Percentiles rank a stretch among this genome's conserved stretches.
These are phyloP conservation scores for Bovichtus variegatus DNA, from an alignment of 2,797 vertebrate genomes.

Conservation along the genomic window DNA sequence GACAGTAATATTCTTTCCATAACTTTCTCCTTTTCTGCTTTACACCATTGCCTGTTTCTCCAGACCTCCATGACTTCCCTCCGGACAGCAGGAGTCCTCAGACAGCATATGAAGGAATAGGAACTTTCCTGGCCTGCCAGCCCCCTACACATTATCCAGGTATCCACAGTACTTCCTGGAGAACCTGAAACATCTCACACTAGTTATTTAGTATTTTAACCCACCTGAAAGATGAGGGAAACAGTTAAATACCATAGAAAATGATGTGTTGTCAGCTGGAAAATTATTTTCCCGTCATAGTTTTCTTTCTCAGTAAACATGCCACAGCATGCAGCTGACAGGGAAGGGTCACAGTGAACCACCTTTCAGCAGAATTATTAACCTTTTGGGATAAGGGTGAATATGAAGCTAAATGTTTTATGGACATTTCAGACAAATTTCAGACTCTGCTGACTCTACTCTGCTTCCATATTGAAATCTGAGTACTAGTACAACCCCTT, in stretches of 20 bases:
- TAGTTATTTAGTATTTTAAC: not conserved
- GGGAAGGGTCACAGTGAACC: not conserved
- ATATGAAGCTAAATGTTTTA: not conserved
- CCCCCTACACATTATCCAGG: conserved; percentile 96
- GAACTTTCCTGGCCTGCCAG: conserved; percentile 92
- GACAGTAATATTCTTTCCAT: not conserved
- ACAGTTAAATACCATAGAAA: not conserved
- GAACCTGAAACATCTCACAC: not conserved
- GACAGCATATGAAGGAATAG: conserved; percentile 90
- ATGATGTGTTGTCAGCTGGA: not conserved
- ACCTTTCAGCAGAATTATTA: not conserved
- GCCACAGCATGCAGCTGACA: not conserved
- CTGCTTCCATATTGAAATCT: conserved; percentile 1
- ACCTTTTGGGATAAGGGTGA: not conserved
- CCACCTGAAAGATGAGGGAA: not conserved
- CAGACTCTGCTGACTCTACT: not conserved
- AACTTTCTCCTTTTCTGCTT: not conserved
- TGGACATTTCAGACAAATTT: not conserved
- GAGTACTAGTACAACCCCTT: not conserved
- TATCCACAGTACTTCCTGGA: conserved; percentile 51
- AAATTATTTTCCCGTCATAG: not conserved
- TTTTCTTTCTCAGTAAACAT: conserved; percentile 3
- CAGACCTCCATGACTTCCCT: conserved; percentile 96
- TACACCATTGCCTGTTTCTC: not conserved
- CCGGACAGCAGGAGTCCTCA: conserved; percentile 91